Percentiles rank a stretch among this genome's conserved stretches.
These are phyloP conservation scores for Toxotes chatareus DNA, from an alignment of 2,113 vertebrate species.

Conservation along the genomic window DNA sequence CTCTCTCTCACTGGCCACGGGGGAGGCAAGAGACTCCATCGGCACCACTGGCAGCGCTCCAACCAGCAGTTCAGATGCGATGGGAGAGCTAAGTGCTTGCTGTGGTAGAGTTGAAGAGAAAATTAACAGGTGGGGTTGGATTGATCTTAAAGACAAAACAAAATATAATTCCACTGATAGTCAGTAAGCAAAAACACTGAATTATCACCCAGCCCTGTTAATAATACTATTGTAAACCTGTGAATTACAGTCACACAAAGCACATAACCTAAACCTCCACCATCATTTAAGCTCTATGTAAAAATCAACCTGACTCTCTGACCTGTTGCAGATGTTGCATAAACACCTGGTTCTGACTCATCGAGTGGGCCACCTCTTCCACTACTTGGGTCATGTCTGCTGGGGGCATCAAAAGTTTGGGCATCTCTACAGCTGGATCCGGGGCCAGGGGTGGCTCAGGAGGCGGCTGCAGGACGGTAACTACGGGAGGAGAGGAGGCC, in stretches of 20 bases:
- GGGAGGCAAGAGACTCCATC: slow-evolving; percentile 69
- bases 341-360: slow-evolving; percentile 78
- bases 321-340: slow-evolving; percentile 82
- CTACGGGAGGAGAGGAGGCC: slow-evolving; percentile 70
- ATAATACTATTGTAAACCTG: background rate
- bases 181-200: background rate
- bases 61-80: slow-evolving; percentile 66
- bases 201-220: background rate
- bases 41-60: slow-evolving; percentile 66
- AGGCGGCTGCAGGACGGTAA: slow-evolving; percentile 73
- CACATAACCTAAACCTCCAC: background rate
- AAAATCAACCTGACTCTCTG: slow-evolving; percentile 2
- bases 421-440: slow-evolving; percentile 58
- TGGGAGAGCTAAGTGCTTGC: slow-evolving; percentile 75
- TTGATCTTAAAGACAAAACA: background rate
- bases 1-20: slow-evolving; percentile 57
- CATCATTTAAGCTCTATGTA: background rate
- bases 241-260: background rate
- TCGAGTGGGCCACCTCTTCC: slow-evolving; percentile 68
- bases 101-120: slow-evolving; percentile 46
- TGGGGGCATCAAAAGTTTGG: slow-evolving; percentile 73
- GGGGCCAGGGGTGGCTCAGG: slow-evolving; percentile 58
- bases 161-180: background rate
- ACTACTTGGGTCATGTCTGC: slow-evolving; percentile 66
- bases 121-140: background rate